phyloP scores from a whole-genome alignment of 2,113 vertebrate species.

The Psophia crepitans region DNA sequence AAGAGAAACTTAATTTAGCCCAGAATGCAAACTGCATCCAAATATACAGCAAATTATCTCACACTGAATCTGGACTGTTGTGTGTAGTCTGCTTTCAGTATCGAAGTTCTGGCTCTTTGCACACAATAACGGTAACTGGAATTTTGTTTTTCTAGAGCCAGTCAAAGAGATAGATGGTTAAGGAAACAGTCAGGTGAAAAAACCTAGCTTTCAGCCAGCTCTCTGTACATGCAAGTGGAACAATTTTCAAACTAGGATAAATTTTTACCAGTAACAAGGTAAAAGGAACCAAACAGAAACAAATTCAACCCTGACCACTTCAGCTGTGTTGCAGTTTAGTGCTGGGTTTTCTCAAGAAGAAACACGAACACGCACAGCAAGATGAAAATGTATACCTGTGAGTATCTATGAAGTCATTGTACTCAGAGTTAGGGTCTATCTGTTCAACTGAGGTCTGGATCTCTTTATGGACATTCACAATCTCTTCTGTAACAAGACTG shows the following conservation, averaged over 20 bases:
- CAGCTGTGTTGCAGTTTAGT: neutral
- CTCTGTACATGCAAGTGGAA: neutral
- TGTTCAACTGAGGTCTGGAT: slow-evolving; percentile 88
- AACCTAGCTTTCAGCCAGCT: neutral
- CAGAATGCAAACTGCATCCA: neutral
- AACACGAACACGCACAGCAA: neutral
- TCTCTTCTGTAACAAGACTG: slow-evolving; percentile 92
- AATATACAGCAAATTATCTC: neutral
- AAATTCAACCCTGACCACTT: neutral
- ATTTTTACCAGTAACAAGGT: neutral
- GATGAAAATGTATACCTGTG: slow-evolving; percentile 78
- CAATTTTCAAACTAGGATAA: neutral
- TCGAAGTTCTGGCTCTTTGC: neutral
- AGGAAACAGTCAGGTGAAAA: neutral
- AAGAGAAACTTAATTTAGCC: neutral
- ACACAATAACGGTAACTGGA: neutral
- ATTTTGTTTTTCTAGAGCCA: neutral
- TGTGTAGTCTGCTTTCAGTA: neutral
- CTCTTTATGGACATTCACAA: slow-evolving; percentile 92
- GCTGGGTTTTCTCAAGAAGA: neutral
- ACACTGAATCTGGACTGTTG: neutral
- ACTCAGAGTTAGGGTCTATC: slow-evolving; percentile 90
- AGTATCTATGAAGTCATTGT: slow-evolving; percentile 90
- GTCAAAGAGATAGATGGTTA: neutral
- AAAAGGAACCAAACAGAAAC: neutral